Percentiles rank a stretch among this genome's conserved stretches.
Evolutionary conservation across 2,113 vertebrate species (phyloP).

Genomic region (Promerops cafer): DNA sequence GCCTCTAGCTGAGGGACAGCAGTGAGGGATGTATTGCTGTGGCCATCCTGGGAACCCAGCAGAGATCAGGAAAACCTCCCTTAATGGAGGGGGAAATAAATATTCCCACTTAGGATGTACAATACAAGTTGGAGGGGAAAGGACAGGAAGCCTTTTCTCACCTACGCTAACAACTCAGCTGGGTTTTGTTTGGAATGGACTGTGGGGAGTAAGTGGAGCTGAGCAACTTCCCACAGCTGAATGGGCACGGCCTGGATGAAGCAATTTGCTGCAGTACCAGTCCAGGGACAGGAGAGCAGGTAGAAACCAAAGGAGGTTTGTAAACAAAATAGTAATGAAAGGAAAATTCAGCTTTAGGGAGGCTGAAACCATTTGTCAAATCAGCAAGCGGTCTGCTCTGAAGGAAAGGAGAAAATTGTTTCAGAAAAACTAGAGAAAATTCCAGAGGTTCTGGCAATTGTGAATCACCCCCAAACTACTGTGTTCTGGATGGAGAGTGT

Average conservation of each 20-base stretch:
- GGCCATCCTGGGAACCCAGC: not conserved
- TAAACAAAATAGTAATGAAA: not conserved
- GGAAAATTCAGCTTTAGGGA: not conserved
- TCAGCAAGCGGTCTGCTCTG: not conserved
- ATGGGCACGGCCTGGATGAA: not conserved
- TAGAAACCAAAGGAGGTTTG: not conserved
- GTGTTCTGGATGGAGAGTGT: not conserved
- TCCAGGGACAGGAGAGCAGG: not conserved
- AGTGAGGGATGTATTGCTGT: accelerated
- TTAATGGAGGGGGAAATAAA: not conserved
- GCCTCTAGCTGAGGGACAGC: too few species aligned
- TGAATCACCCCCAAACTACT: not conserved
- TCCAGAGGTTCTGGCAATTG: not conserved
- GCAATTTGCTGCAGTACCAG: not conserved
- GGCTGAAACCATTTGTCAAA: not conserved
- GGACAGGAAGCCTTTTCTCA: not conserved
- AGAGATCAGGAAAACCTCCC: not conserved
- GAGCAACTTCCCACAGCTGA: not conserved
- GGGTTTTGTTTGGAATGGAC: not conserved
- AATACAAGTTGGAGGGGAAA: not conserved
- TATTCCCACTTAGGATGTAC: not conserved
- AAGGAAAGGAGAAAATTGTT: not conserved
- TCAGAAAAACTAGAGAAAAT: not conserved
- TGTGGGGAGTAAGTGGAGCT: not conserved
- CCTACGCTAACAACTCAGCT: not conserved